Base-by-base conservation (phyloP, 2,888 invertebrate genomes). In the Leptothorax acervorum region DNA sequence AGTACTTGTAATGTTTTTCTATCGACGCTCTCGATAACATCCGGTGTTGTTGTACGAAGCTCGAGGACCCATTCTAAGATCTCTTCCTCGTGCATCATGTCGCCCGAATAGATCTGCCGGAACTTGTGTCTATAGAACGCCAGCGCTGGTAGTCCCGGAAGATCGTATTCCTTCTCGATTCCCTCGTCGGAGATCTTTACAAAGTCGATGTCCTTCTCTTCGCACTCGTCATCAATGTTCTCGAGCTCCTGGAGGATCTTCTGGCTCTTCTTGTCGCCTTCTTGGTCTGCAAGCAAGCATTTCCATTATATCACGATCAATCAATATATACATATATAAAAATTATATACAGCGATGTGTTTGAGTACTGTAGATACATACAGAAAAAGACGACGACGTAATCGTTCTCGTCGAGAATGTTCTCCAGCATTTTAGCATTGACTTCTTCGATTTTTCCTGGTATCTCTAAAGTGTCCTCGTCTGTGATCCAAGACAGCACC, bases 401-500 rank as follows among this genome's bases (percentile, higher is more conserved):
- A 91, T 98, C 97, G 90, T 98, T 98, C 94, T 98, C 98, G 85
- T 97, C 96, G 86, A 99, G 95, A 89, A 98, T 97, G 93, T 98
- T 98, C 92, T 98, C 98, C 94, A 99, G 95, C 98, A 99, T 98
- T 94, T 96, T 97, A 0, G 96, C 96, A 93, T 99, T 99, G 55
- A 99, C 98, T 95, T 99, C 98, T 94, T 99, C 99, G 92, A 99
- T 99, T 94, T 97, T 97, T 84, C 99, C 99, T 9, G 98, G 98
- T 92, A 98, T 98, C 95, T 98, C 98, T 12, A 98, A 95, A 6
- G 98, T 98, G 88, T 98, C 97, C 93, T 98, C 98, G 93, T 98
- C 98, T 0, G 98, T 98, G 62, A 99, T 95, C 99, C 99, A 99
- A 0, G 98, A 97, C 42, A 99, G 95, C 0, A 99, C 98, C 94